These are phyloP conservation scores for Arothron firmamentum DNA, from an alignment of 2,113 vertebrate species.

Conservation along the genomic window DNA sequence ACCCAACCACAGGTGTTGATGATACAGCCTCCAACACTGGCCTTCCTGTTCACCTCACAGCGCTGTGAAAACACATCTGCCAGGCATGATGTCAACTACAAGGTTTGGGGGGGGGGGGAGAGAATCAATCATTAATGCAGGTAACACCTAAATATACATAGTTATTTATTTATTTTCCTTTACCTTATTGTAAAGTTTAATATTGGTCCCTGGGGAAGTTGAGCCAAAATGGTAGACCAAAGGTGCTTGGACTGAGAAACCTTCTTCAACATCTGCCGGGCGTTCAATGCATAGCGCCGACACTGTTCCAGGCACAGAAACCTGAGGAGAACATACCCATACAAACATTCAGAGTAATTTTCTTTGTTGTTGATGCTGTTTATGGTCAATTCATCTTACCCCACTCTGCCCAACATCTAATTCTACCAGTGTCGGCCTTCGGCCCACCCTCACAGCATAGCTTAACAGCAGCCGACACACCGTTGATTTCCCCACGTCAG, in stretches of 20 bases:
- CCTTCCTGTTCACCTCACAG: slow-evolving; percentile 92
- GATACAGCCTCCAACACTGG: slow-evolving; percentile 91
- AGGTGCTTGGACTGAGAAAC: slow-evolving; percentile 96
- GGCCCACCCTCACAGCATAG: slow-evolving; percentile 93
- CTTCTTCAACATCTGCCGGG: slow-evolving; percentile 94
- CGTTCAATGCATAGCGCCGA: slow-evolving; percentile 93
- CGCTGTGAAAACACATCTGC: slow-evolving; percentile 94
- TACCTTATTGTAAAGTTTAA: slow-evolving; percentile 98
- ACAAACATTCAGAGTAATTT: background rate
- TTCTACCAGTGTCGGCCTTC: slow-evolving; percentile 93
- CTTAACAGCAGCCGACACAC: slow-evolving; percentile 88
- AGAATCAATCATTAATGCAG: background rate
- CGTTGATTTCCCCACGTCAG: slow-evolving; percentile 94
- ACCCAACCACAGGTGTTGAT: slow-evolving; percentile 99
- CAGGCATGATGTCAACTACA: slow-evolving; percentile 88
- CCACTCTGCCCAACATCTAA: slow-evolving; percentile 95
- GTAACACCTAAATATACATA: background rate
- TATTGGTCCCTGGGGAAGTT: slow-evolving; percentile 95
- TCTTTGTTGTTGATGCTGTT: background rate
- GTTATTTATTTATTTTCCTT: background rate
- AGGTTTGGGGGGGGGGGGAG: background rate
- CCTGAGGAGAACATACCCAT: slow-evolving; percentile 43
- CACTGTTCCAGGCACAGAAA: slow-evolving; percentile 94
- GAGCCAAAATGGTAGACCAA: slow-evolving; percentile 98
- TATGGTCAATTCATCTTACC: slow-evolving; percentile 52